Evolutionary conservation across 2,888 invertebrate species (phyloP).

Genomic region (Drosophila kuntzei): DNA sequence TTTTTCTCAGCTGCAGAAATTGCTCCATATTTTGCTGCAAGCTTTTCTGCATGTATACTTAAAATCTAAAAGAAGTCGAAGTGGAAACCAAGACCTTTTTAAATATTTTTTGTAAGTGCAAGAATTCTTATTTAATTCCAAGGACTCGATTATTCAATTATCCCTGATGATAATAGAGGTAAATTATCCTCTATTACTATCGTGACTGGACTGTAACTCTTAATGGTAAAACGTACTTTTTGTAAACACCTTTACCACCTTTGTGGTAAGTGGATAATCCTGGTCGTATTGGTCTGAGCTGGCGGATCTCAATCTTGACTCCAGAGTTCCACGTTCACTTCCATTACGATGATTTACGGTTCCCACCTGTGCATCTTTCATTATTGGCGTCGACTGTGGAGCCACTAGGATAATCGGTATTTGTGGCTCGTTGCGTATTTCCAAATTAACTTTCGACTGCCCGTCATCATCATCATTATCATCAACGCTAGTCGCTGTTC

Average conservation of each 20-base stretch:
- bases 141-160: neutral
- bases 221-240: conserved; percentile 50
- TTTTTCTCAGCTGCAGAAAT: neutral
- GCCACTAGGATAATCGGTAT: conserved; percentile 5
- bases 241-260: conserved; percentile 52
- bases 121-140: too few relatives aligned
- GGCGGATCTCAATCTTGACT: neutral
- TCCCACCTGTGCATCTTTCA: conserved; percentile 20
- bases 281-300: conserved; percentile 30
- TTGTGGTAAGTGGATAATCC: conserved; percentile 52
- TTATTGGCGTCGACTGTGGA: neutral
- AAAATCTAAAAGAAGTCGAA: too few relatives aligned
- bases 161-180: too few relatives aligned
- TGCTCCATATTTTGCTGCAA: neutral
- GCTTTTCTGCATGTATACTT: neutral
- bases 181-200: neutral
- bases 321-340: neutral
- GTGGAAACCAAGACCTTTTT: too few relatives aligned
- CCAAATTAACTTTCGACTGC: neutral
- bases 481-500: neutral
- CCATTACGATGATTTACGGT: neutral
- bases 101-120: too few relatives aligned
- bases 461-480: conserved; percentile 4
- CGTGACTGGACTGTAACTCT: neutral
- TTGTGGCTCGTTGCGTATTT: neutral